A percentile compares a stretch with the other conserved stretches of the same genome.
These are phyloP conservation scores for Eudasyphora cyanicolor DNA, from an alignment of 2,888 invertebrate species.

Conservation along the genomic window DNA sequence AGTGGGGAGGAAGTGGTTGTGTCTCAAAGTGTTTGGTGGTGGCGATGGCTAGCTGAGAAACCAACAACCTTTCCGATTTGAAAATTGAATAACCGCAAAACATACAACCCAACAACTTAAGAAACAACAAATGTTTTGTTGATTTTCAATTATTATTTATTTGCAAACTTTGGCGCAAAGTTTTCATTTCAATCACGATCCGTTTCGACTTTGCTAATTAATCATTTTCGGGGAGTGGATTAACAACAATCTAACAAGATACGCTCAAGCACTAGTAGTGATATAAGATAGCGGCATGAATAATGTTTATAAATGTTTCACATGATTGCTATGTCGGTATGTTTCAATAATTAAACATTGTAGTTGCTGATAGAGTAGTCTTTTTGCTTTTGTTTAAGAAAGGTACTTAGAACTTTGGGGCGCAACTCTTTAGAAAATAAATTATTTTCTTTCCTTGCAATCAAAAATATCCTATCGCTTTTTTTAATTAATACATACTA, in stretches of 20 bases:
- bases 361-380: too few relatives aligned
- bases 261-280: too few relatives aligned
- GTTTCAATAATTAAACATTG: too few relatives aligned
- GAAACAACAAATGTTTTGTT: slow-evolving; percentile 17
- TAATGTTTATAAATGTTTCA: background rate
- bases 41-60: background rate
- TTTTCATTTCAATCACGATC: slow-evolving; percentile 32
- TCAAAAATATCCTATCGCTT: too few relatives aligned
- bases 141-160: slow-evolving; percentile 25
- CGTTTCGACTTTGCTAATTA: slow-evolving; percentile 8
- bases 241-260: slow-evolving; percentile 16
- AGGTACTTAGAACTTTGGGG: too few relatives aligned
- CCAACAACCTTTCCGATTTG: background rate
- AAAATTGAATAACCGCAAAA: background rate
- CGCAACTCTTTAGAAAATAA: too few relatives aligned
- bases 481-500: too few relatives aligned
- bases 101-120: background rate
- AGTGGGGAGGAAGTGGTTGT: too few relatives aligned
- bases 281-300: background rate
- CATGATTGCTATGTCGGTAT: background rate
- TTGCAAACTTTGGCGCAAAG: slow-evolving; percentile 1
- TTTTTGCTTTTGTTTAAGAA: too few relatives aligned
- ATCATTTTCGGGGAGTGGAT: slow-evolving; percentile 30
- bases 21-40: too few relatives aligned
- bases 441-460: too few relatives aligned